Percentiles rank a stretch among this genome's conserved stretches.
Evolutionary conservation across 2,797 vertebrate genomes (phyloP).

Genomic region (Oryzias sinensis): DNA sequence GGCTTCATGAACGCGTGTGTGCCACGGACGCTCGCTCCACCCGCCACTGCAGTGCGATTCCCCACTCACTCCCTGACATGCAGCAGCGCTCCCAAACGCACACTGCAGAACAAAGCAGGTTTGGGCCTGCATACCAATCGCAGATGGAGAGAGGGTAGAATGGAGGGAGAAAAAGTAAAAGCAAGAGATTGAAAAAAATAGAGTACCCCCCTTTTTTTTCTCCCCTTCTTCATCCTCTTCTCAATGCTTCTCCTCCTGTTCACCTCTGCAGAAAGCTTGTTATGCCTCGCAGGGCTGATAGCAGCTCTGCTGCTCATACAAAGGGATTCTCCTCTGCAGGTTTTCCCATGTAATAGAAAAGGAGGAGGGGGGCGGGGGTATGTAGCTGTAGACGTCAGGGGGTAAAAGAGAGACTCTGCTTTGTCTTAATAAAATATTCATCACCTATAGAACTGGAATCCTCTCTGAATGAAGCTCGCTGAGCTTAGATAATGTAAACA

Average conservation of each 20-base stretch:
- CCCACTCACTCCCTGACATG: conserved; percentile 59
- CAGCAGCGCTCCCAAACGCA: conserved; percentile 70
- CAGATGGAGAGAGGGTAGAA: conserved; percentile 16
- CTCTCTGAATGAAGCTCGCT: conserved; percentile 41
- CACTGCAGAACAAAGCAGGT: conserved; percentile 74
- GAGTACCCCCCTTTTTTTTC: conserved; percentile 1
- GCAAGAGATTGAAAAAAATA: conserved; percentile 38
- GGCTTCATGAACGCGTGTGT: conserved; percentile 15
- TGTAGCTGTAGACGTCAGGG: conserved; percentile 30
- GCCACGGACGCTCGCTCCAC: conserved; percentile 20
- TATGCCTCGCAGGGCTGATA: conserved; percentile 38
- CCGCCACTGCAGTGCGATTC: conserved; percentile 67
- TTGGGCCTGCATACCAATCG: conserved; percentile 76
- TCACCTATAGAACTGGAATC: conserved; percentile 58
- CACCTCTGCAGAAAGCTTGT: conserved; percentile 62
- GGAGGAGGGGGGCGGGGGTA: not conserved
- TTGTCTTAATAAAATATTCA: conserved; percentile 52
- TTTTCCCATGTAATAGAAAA: conserved; percentile 47
- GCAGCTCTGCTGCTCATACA: conserved; percentile 53
- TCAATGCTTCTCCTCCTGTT: conserved; percentile 17
- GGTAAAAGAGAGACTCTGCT: conserved; percentile 28
- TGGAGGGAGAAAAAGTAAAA: conserved; percentile 14
- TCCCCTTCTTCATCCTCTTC: conserved; percentile 7
- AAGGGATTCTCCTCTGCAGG: conserved; percentile 71
- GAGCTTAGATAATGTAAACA: conserved; percentile 20